phyloP scores from a whole-genome alignment of 2,797 vertebrate species.

The Cheirogaleus major region DNA sequence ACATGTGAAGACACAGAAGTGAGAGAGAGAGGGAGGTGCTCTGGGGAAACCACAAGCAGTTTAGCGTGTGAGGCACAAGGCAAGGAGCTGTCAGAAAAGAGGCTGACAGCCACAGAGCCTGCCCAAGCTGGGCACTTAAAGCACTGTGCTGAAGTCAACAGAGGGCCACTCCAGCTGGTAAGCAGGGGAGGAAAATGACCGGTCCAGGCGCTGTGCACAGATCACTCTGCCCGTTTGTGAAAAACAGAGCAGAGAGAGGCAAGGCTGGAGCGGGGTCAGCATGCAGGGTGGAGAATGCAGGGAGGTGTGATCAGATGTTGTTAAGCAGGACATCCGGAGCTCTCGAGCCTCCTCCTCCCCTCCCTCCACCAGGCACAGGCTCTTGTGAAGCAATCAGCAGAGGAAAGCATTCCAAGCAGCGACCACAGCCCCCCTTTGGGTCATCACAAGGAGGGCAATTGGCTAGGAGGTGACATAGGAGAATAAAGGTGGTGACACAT shows the following conservation, averaged over 20 bases:
- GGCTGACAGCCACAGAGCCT: background rate
- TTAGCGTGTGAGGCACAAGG: background rate
- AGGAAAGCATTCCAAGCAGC: background rate
- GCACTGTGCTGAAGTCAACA: background rate
- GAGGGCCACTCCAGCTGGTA: background rate
- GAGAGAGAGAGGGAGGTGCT: too few relatives aligned
- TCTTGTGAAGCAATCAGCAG: background rate
- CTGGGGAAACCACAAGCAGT: background rate
- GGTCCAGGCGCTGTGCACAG: background rate
- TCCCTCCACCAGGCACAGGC: background rate
- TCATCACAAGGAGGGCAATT: background rate
- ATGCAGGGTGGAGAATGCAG: background rate
- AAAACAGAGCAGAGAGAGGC: background rate
- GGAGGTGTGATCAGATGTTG: background rate
- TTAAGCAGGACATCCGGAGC: rapidly evolving
- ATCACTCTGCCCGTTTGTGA: background rate
- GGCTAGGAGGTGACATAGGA: background rate
- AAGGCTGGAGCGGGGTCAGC: background rate
- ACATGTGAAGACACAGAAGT: too few relatives aligned
- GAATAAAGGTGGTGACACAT: background rate
- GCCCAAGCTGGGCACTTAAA: background rate
- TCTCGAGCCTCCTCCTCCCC: background rate
- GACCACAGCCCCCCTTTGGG: background rate
- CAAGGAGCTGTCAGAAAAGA: background rate
- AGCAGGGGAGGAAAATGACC: background rate